Conservation (phyloP, 2,113 vertebrate species). For the Solea senegalensis region DNA sequence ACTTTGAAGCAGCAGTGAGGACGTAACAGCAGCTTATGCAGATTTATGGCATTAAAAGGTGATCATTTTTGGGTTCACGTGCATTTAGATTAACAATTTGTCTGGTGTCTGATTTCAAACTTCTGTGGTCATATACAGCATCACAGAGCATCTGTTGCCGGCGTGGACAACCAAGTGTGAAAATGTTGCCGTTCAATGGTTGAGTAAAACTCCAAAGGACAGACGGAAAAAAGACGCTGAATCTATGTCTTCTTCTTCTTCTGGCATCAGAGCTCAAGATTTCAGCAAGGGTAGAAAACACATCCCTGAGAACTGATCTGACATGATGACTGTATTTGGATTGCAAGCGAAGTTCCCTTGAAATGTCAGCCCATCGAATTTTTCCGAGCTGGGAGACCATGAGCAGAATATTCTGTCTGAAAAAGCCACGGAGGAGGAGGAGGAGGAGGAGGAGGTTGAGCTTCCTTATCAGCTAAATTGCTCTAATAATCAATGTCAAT, state of each 20-base stretch:
- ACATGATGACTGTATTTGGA: conserved; percentile 4
- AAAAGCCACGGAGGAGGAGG: conserved; percentile 22
- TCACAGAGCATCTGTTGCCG: background rate
- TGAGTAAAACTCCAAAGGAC: conserved; percentile 33
- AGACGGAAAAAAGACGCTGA: conserved; percentile 5
- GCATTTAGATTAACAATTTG: too few relatives aligned
- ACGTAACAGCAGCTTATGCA: too few relatives aligned
- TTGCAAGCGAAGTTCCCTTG: conserved; percentile 29
- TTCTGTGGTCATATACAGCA: conserved; percentile 36
- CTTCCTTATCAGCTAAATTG: conserved; percentile 43
- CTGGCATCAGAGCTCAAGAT: background rate
- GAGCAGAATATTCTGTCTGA: background rate
- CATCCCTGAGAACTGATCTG: conserved; percentile 5
- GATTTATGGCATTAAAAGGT: too few relatives aligned
- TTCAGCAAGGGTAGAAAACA: background rate
- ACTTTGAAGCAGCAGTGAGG: too few relatives aligned
- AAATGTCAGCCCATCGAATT: conserved; percentile 13
- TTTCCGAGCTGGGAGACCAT: conserved; percentile 9
- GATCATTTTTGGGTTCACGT: too few relatives aligned
- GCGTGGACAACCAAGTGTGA: conserved; percentile 45
- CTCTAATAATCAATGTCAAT: conserved; percentile 62
- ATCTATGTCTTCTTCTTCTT: background rate
- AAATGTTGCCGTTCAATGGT: conserved; percentile 26
- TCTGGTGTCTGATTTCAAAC: conserved; percentile 23
- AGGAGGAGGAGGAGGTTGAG: conserved; percentile 1